Evolutionary conservation across 2,888 invertebrate genomes (phyloP), one percentile per base, ranked within the genome.

Genomic region (Pegoplata infirma): DNA sequence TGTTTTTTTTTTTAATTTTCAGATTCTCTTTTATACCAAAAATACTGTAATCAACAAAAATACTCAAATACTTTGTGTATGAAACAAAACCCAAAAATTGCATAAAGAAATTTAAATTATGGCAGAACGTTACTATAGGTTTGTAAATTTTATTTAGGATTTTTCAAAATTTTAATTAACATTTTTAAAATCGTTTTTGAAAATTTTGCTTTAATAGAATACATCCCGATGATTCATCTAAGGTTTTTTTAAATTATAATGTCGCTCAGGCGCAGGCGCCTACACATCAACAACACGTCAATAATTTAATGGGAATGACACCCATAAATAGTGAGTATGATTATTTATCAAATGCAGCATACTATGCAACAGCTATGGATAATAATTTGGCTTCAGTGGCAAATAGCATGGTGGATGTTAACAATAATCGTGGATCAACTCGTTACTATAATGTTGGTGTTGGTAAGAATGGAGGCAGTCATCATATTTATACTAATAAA

Each of bases 41-140:
- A 21, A 40, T 32, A 21, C 17, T 36, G 23, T 40, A 56, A 53
- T 25, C 36, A 6, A n/a, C n/a, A n/a, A n/a, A n/a, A n/a, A 61
- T n/a, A 14, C 44, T 28, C 10, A 14, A 59, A 59, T n/a, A 59
- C 6, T 66, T 44, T 21, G 0, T 36, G 23, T 6, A 61, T 51
- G 23, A 64, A 69, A 63, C 32, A 0, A 36, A 63, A n/a, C n/a
- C 67, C 14, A 51, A 32, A 53, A 46, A 32, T 28, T 49, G 58
- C 14, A 47, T 7, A 36, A n/a, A 7, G 10, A 51, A 69, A n/a
- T 74, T 61, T 12, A 51, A 72, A 66, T 74, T 44, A 85, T 85
- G 85, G 80, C 84, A 69, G 85, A 85, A 51, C 84, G 82, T 71
- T 82, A 82, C 55, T 85, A 83, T 80, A 82, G 84, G 85, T 84